phyloP scores from a whole-genome alignment of 2,888 invertebrate genomes.

The Macroteleia sp. region DNA sequence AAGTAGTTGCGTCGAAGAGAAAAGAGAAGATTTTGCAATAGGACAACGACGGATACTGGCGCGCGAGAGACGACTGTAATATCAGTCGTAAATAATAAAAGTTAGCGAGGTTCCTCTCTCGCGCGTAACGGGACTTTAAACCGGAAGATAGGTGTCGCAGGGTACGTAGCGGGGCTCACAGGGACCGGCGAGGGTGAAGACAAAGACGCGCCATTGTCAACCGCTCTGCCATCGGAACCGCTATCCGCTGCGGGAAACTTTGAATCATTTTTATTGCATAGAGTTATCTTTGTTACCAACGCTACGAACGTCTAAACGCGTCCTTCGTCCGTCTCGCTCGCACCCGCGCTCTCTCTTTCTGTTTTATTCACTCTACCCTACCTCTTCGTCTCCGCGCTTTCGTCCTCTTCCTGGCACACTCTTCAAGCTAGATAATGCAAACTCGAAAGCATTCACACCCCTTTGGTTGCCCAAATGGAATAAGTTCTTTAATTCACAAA shows the following conservation, averaged over 20 bases:
- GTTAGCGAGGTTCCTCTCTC: constrained; percentile 83
- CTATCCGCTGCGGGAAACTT: constrained; percentile 84
- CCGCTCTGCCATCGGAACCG: constrained; percentile 83
- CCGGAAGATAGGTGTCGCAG: constrained; percentile 84
- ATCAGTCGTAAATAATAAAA: constrained; percentile 84
- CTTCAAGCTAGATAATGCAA: constrained; percentile 79
- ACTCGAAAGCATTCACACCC: constrained; percentile 83
- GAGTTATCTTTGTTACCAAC: constrained; percentile 84
- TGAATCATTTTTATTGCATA: constrained; percentile 85
- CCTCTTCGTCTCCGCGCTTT: constrained; percentile 71
- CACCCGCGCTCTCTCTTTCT: constrained; percentile 70
- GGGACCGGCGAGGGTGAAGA: constrained; percentile 75
- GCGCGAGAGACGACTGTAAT: constrained; percentile 77
- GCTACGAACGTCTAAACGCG: constrained; percentile 83
- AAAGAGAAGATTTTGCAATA: constrained; percentile 61
- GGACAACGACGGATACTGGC: constrained; percentile 57
- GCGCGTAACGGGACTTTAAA: constrained; percentile 82
- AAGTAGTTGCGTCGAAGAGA: constrained; percentile 39
- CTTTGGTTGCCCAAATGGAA: constrained; percentile 84
- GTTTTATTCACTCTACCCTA: constrained; percentile 68
- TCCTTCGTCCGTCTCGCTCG: constrained; percentile 73
- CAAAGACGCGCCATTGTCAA: constrained; percentile 84
- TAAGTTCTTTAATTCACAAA: constrained; percentile 84
- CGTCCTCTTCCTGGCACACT: constrained; percentile 68
- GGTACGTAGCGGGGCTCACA: constrained; percentile 74